Evolutionary conservation across 2,797 vertebrate genomes (phyloP), one percentile per base, ranked within the genome.

Genomic region (Columba guinea): DNA sequence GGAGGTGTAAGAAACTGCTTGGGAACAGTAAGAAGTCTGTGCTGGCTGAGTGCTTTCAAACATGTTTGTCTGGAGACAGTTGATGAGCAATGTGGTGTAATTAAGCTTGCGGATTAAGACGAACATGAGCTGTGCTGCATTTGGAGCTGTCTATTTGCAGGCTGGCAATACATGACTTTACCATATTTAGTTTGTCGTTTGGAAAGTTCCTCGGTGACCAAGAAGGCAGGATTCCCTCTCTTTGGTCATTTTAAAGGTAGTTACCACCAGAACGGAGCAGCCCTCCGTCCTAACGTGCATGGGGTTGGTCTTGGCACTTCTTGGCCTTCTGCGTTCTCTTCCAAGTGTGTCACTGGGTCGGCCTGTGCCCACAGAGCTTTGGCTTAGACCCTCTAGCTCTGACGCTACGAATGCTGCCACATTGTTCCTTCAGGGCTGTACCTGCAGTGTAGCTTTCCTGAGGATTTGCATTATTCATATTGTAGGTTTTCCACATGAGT

Each of bases 61-160:
- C 46, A 20, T 77, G 21, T 78, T 90, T 89, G 71, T 90, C 71
- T 95, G 74, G 82, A 93, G 89, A 78, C 60, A 58, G 89, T 87
- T 96, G 91, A 95, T 89, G 84, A 94, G 87, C 82, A 89, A 11
- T 37, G 73, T 89, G 92, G 64, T 89, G 82, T 92, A 90, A 89
- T 90, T 95, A 82, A 69, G 64, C 78, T 87, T 79, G 60, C 88
- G 84, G 65, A 85, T 96, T 93, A 86, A 91, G 86, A 49, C 35
- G 64, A 44, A 56, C 79, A 77, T 75, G 90, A 91, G 84, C 87
- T 91, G 64, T 77, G 85, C 76, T 74, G 90, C 77, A 20, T 92
- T 94, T 85, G 76, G 84, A 89, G 76, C 93, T 94, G 46, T 79
- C 67, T 87, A 2, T 91, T 92, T 85, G 83, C 82, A 80, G 79